Conservation (phyloP, 2,797 vertebrate species). For the Fratercula arctica region DNA sequence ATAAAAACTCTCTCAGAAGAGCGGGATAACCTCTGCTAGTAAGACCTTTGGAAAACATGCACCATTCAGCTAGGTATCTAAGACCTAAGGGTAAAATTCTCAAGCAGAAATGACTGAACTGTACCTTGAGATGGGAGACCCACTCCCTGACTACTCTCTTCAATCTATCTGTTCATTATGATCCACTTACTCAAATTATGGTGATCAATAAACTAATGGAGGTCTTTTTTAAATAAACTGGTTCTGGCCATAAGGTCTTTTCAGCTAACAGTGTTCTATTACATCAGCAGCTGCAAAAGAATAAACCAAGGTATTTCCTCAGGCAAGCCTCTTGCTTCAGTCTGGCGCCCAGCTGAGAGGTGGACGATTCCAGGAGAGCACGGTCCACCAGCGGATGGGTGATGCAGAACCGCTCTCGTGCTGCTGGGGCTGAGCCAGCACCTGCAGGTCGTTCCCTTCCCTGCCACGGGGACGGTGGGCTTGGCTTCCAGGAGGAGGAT, state of each 20-base stretch:
- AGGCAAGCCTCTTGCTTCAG: background rate
- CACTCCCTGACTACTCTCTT: background rate
- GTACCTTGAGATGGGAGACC: background rate
- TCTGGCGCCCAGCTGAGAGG: background rate
- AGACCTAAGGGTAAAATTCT: background rate
- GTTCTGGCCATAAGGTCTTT: background rate
- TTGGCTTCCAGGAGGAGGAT: background rate
- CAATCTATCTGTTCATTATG: background rate
- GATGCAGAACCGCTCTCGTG: rapidly evolving
- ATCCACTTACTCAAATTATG: background rate
- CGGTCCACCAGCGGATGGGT: rapidly evolving
- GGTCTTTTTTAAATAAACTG: background rate
- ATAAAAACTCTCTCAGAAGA: background rate
- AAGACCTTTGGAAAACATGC: background rate
- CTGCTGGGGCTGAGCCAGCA: background rate
- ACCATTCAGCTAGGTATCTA: background rate
- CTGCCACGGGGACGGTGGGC: rapidly evolving
- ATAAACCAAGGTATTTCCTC: background rate
- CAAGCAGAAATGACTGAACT: background rate
- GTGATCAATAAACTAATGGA: background rate
- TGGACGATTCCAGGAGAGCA: background rate
- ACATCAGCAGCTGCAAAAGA: background rate
- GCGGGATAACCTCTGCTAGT: background rate
- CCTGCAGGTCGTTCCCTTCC: background rate
- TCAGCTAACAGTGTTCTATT: background rate